phyloP scores from a whole-genome alignment of 2,113 vertebrate genomes.

The Paramormyrops kingsleyae region DNA sequence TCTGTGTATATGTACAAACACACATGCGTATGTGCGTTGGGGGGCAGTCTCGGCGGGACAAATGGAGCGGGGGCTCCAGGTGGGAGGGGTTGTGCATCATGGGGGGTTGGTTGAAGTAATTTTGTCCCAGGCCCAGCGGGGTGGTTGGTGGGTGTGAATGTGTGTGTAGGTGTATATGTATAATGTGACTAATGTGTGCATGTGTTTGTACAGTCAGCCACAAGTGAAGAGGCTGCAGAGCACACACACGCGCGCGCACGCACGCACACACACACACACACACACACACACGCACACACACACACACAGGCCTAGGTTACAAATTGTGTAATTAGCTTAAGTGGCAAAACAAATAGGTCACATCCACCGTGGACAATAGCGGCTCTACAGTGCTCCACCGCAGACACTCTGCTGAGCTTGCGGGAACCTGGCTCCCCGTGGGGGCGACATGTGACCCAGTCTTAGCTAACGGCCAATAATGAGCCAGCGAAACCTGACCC shows the following conservation, averaged over 20 bases:
- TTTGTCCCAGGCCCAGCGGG: neutral
- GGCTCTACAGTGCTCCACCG: slow-evolving; percentile 35
- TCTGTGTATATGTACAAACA: neutral
- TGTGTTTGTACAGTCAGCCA: neutral
- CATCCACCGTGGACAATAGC: slow-evolving; percentile 41
- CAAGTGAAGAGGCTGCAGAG: neutral
- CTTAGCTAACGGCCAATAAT: slow-evolving; percentile 38
- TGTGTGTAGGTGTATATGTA: neutral
- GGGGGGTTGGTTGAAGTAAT: neutral
- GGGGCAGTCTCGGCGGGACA: neutral
- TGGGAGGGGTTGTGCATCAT: neutral
- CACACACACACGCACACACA: neutral
- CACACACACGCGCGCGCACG: neutral
- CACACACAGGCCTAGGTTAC: slow-evolving; percentile 6
- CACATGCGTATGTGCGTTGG: neutral
- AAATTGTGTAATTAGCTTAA: slow-evolving; percentile 42
- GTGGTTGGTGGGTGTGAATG: neutral
- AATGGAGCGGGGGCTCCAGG: neutral
- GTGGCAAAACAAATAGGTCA: slow-evolving; percentile 35
- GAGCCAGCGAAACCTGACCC: slow-evolving; percentile 50
- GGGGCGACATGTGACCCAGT: slow-evolving; percentile 48
- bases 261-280: no score
- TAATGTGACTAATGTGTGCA: neutral
- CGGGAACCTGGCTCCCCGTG: slow-evolving; percentile 37
- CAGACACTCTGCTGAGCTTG: slow-evolving; percentile 39